Evolutionary conservation across 2,888 invertebrate genomes (phyloP).

Genomic region (Amaurobius ferox): DNA sequence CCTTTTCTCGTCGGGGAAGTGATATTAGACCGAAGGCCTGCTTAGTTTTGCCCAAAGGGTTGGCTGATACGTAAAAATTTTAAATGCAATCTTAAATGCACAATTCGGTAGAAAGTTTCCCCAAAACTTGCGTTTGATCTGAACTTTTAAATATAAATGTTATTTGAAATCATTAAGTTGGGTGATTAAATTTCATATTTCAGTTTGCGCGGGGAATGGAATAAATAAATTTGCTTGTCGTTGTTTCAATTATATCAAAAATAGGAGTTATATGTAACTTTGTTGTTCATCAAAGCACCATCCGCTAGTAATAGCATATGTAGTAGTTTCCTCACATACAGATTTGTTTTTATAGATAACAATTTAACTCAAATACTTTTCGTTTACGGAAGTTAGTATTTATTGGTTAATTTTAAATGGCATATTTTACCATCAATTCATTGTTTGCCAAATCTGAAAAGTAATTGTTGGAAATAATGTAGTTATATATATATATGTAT

Average conservation of each 20-base stretch:
- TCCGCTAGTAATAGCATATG: not conserved
- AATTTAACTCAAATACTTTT: too few species aligned
- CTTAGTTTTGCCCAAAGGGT: slow-evolving; percentile 21
- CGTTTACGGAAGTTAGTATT: too few species aligned
- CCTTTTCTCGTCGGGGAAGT: slow-evolving; percentile 23
- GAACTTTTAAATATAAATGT: slow-evolving; percentile 14
- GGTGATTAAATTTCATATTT: slow-evolving; percentile 11
- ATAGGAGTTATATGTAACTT: not conserved
- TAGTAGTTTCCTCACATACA: not conserved
- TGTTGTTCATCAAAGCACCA: not conserved
- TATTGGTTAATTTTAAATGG: too few species aligned
- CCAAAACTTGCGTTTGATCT: slow-evolving; percentile 5
- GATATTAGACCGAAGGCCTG: slow-evolving; percentile 17
- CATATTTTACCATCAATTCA: too few species aligned
- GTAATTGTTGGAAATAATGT: too few species aligned
- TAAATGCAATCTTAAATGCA: not conserved
- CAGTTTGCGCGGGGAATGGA: not conserved
- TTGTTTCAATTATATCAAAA: not conserved
- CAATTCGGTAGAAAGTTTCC: not conserved
- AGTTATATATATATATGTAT: too few species aligned
- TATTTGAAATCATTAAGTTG: slow-evolving; percentile 14
- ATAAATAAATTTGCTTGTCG: not conserved
- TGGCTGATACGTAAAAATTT: slow-evolving; percentile 12
- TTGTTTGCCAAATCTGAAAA: too few species aligned
- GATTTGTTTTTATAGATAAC: too few species aligned